Conservation (phyloP, 2,113 vertebrate species). For the Gila orcuttii region DNA sequence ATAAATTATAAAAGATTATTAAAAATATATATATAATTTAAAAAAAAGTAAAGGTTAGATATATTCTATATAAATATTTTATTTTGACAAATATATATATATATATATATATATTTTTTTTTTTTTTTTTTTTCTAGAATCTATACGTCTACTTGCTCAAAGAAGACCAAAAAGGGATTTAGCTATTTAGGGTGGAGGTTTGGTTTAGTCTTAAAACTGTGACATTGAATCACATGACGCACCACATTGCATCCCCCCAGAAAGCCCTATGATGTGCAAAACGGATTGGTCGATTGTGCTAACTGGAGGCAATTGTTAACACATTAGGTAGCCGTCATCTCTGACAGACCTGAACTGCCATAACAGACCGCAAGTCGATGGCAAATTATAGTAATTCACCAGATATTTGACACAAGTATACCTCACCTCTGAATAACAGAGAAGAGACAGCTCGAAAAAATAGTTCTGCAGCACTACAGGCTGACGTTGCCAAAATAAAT, state of each 20-base stretch:
- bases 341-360: background rate
- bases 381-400: conserved; percentile 48
- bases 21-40: too few species aligned
- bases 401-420: background rate
- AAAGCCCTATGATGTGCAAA: background rate
- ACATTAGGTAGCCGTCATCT: background rate
- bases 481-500: conserved; percentile 1
- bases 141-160: background rate
- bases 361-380: conserved; percentile 40
- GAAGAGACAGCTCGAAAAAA: background rate
- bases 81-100: too few species aligned
- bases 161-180: background rate
- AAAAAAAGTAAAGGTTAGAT: too few species aligned
- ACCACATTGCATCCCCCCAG: background rate
- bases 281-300: background rate
- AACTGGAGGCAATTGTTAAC: conserved; percentile 5
- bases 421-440: background rate
- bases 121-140: background rate
- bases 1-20: too few species aligned
- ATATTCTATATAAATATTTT: background rate
- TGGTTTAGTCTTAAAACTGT: background rate
- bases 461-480: background rate
- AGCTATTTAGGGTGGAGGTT: background rate
- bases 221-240: background rate
- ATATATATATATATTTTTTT: too few species aligned